These are phyloP conservation scores for Pteronura brasiliensis DNA, from an alignment of 2,113 vertebrate species.

Conservation along the genomic window DNA sequence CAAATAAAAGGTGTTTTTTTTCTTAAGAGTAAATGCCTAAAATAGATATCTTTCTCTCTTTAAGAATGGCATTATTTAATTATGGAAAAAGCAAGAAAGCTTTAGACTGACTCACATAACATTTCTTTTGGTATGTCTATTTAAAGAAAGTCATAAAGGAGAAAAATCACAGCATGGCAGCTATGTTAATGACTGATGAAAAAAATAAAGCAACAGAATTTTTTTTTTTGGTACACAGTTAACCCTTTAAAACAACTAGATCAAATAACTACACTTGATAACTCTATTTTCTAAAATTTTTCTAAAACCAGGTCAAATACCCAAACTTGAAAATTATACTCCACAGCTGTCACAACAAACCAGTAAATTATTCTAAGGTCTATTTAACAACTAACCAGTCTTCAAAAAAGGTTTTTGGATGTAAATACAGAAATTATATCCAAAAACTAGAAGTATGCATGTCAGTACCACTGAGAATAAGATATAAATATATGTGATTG, in stretches of 20 bases:
- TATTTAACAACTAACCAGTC: background rate
- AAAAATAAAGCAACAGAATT: conserved; percentile 59
- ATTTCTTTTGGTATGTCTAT: conserved; percentile 61
- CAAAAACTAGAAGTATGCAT: background rate
- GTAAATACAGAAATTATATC: background rate
- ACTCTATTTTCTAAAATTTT: conserved; percentile 20
- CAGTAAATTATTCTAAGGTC: background rate
- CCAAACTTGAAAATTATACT: background rate
- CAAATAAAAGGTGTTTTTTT: conserved; percentile 16
- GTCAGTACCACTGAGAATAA: background rate
- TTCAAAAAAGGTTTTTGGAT: background rate
- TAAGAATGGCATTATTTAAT: conserved; percentile 67
- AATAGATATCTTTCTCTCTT: conserved; percentile 52
- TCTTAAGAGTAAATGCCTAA: conserved; percentile 51
- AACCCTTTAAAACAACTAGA: conserved; percentile 34
- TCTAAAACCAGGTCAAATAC: conserved; percentile 40
- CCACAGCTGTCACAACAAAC: background rate
- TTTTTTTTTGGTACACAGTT: conserved; percentile 16
- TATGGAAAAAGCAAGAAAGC: conserved; percentile 54
- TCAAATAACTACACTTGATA: conserved; percentile 30
- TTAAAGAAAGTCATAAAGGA: conserved; percentile 66
- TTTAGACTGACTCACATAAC: conserved; percentile 59
- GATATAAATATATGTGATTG: background rate
- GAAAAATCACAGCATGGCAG: conserved; percentile 53
- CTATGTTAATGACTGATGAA: conserved; percentile 60